Conservation (phyloP, 1,140 invertebrate species). For the Palaemon carinicauda region DNA sequence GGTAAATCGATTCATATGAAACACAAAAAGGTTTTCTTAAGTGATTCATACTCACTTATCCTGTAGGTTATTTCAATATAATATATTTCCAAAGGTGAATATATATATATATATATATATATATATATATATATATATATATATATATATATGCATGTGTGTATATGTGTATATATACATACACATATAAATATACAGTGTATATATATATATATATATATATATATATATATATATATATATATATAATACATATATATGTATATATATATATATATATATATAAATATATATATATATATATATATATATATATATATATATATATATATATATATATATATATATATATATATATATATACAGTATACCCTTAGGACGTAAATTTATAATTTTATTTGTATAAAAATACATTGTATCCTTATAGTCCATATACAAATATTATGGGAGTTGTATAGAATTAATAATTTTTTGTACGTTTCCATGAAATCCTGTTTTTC, state of each 20-base stretch:
- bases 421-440: background rate
- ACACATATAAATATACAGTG: background rate
- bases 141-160: conserved; percentile 20
- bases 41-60: no score
- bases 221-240: conserved; percentile 20
- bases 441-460: background rate
- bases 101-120: background rate
- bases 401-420: background rate
- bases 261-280: background rate
- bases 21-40: no score
- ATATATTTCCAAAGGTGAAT: background rate
- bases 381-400: background rate
- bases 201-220: conserved; percentile 30
- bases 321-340: background rate
- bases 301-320: conserved; percentile 32
- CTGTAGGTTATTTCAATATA: no score
- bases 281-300: conserved; percentile 14
- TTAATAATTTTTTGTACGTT: no score
- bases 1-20: no score
- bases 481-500: no score
- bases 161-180: conserved; percentile 20
- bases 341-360: background rate
- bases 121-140: conserved; percentile 32
- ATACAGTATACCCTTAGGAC: background rate
- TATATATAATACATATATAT: background rate